Conservation (phyloP, 2,888 invertebrate species). For the Apomyelois bistriatella region DNA sequence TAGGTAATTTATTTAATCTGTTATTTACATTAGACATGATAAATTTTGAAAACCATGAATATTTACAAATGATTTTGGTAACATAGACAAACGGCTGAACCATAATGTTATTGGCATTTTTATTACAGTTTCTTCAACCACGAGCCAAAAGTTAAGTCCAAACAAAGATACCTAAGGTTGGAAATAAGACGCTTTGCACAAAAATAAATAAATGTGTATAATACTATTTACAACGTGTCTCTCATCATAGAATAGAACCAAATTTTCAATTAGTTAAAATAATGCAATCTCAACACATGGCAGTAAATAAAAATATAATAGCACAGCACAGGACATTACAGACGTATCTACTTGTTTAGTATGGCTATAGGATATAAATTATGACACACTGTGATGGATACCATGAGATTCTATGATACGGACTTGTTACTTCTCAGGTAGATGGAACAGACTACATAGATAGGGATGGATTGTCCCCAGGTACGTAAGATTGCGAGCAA, state of each 20-base stretch:
- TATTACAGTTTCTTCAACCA: conserved; percentile 14
- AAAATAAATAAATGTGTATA: conserved; percentile 30
- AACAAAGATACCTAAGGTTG: conserved; percentile 28
- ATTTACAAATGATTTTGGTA: conserved; percentile 43
- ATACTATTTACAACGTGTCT: conserved; percentile 33
- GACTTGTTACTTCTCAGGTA: conserved; percentile 36
- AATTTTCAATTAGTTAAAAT: conserved; percentile 17
- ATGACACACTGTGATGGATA: conserved; percentile 21
- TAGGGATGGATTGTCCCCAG: conserved; percentile 12
- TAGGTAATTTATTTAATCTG: conserved; percentile 20
- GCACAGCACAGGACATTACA: conserved; percentile 8
- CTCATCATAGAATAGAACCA: conserved; percentile 22
- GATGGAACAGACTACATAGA: conserved; percentile 61
- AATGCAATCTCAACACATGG: conserved; percentile 28
- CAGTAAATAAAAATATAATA: conserved; percentile 27
- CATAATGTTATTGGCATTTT: conserved; percentile 11
- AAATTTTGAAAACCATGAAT: conserved; percentile 35
- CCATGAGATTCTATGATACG: conserved; percentile 52
- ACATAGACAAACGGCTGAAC: conserved; percentile 7
- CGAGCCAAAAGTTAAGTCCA: conserved; percentile 18
- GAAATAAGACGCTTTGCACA: conserved; percentile 20
- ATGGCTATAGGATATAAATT: conserved; percentile 18
- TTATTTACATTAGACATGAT: conserved; percentile 52
- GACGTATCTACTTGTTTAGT: neutral
- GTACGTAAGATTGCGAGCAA: conserved; percentile 34